Evolutionary conservation across 2,797 vertebrate genomes (phyloP), one percentile per base, ranked within the genome.

Genomic region (Holocentrus rufus): DNA sequence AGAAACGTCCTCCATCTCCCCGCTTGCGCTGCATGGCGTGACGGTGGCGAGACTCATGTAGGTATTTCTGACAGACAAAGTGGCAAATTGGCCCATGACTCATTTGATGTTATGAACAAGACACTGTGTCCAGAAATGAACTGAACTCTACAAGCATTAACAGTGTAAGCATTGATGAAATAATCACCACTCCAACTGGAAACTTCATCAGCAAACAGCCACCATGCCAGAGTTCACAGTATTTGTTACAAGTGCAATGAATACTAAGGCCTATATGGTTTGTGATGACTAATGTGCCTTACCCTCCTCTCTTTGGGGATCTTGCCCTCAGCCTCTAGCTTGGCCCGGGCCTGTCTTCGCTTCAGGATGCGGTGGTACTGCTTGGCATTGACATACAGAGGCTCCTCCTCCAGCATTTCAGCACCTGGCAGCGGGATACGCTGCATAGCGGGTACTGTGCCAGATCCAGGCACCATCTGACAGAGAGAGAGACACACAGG

Each of bases 261-360:
- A 13, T 9, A 39, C 9, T 7, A 2, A 44, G 14, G 42, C 42
- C 13, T 44, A 44, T 44, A 11, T 44, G 27, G n/a, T 4, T 13
- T 42, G 36, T 8, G 17, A 46, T 15, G 9, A 69, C 17, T 17
- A 66, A 65, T 18, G 39, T 13, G 0, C 47, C 95, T 88, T 77
- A 99, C 98, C 94, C 97, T 95, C 77, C 98, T 94, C 81, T 99
- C 97, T 85, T 99, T 99, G 72, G 98, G 98, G 77, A 99, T 98
- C 81, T 98, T 98, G 11, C 98, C 97, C 92, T 99, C 98, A 1
- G 97, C 98, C 78, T 99, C 98, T 78, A 99, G 94, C 80, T 99
- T 99, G 27, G 98, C 98, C 20, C 97, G 92, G 23, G 97, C 97
- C 87, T 99, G 98, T 50, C 94, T 80, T 82, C 98, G 95, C 90